A percentile compares a stretch with the other conserved stretches of the same genome.
phyloP scores from a whole-genome alignment of 1,140 invertebrate species.

The Acyrthosiphon pisum region DNA sequence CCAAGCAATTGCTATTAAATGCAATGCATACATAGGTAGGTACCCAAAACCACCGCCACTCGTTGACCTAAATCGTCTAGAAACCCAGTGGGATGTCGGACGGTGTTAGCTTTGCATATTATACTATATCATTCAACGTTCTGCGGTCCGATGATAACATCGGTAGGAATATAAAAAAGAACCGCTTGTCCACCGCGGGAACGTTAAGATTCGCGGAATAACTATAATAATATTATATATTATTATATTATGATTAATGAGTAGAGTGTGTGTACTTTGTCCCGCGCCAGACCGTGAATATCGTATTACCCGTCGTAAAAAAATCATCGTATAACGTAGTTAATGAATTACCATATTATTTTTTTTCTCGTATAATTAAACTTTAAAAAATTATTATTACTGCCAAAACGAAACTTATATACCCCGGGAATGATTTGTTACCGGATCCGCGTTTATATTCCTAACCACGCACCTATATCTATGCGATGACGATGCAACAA shows the following conservation, averaged over 20 bases:
- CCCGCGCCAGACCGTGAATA: neutral
- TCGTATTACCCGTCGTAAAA: conserved; percentile 2
- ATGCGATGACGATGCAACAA: neutral
- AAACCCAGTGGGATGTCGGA: neutral
- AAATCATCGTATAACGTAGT: neutral
- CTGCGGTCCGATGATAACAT: neutral
- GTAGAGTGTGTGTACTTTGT: neutral
- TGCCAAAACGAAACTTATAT: neutral
- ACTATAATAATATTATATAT: neutral
- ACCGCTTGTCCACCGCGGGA: neutral
- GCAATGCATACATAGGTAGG: neutral
- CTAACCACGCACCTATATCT: neutral
- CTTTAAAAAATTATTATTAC: neutral
- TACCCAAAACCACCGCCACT: neutral
- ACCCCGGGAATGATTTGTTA: neutral
- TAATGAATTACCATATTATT: conserved; percentile 17
- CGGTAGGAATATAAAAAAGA: neutral
- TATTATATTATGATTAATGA: conserved; percentile 13
- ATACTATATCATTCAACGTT: conserved; percentile 10
- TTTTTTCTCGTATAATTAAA: neutral
- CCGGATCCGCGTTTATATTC: neutral
- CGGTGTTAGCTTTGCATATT: neutral
- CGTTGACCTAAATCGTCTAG: neutral
- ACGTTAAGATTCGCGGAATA: neutral
- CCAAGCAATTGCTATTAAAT: neutral